A percentile compares a stretch with the other conserved stretches of the same genome.
Evolutionary conservation across 2,797 vertebrate species (phyloP).

Genomic region (Melanotaenia nigrans): DNA sequence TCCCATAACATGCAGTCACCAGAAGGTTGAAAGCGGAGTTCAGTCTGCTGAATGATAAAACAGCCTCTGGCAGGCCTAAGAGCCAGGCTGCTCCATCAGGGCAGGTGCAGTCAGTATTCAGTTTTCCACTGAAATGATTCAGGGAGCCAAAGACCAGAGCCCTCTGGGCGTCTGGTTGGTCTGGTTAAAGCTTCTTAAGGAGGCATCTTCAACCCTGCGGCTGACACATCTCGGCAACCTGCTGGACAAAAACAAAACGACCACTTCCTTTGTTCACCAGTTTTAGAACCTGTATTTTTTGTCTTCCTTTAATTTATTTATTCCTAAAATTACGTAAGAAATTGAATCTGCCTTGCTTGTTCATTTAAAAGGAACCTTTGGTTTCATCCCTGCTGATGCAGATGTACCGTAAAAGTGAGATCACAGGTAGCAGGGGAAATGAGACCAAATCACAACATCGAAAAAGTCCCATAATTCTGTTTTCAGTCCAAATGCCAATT

Average conservation of each 20-base stretch:
- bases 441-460: neutral
- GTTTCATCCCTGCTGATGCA: too few relatives aligned
- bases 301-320: too few relatives aligned
- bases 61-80: conserved; percentile 40
- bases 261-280: neutral
- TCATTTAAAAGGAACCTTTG: neutral
- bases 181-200: conserved; percentile 34
- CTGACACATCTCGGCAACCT: conserved; percentile 6
- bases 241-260: neutral
- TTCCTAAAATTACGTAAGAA: too few relatives aligned
- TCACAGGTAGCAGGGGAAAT: too few relatives aligned
- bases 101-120: conserved; percentile 25
- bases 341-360: conserved; percentile 2
- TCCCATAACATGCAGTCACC: conserved; percentile 48
- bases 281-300: neutral
- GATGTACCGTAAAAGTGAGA: too few relatives aligned
- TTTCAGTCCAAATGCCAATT: neutral
- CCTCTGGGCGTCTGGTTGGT: conserved; percentile 35
- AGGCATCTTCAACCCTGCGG: conserved; percentile 27
- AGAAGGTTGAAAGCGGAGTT: conserved; percentile 45
- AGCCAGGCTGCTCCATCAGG: conserved; percentile 33
- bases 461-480: neutral
- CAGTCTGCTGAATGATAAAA: conserved; percentile 39
- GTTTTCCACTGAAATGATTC: conserved; percentile 27
- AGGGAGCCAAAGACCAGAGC: conserved; percentile 33